Conservation (phyloP, 2,113 vertebrate species). For the Diadophis punctatus region DNA sequence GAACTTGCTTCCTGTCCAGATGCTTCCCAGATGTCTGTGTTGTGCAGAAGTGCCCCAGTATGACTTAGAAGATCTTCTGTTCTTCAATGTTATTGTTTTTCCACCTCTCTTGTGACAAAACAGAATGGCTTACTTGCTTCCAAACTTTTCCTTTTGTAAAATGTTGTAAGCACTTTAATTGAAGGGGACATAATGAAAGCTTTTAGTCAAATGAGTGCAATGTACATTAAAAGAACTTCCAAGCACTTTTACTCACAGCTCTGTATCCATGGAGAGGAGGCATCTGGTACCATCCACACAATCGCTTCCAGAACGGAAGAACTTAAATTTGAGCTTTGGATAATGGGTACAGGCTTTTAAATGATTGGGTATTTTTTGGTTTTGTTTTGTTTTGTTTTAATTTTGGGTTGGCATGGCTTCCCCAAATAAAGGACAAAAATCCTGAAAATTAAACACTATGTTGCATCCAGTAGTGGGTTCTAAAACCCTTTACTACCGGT, state of each 20-base stretch:
- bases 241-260: constrained; percentile 14
- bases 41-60: constrained; percentile 31
- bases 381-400: background rate
- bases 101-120: background rate
- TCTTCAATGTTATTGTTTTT: constrained; percentile 22
- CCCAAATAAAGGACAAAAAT: background rate
- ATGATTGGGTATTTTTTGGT: background rate
- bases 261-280: background rate
- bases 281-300: background rate
- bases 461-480: no score
- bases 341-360: background rate
- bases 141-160: constrained; percentile 23
- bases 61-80: constrained; percentile 33
- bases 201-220: background rate
- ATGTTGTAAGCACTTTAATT: constrained; percentile 36
- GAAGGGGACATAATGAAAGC: constrained; percentile 7
- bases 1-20: constrained; percentile 43
- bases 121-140: constrained; percentile 7
- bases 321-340: constrained; percentile 20
- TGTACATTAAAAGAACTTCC: constrained; percentile 6
- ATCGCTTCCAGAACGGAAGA: constrained; percentile 8
- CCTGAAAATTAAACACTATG: background rate
- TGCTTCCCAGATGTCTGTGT: constrained; percentile 51
- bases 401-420: constrained; percentile 14
- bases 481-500: no score